Evolutionary conservation across 1,140 invertebrate species (phyloP), one percentile per base, ranked within the genome.

Genomic region (Halyomorpha halys): DNA sequence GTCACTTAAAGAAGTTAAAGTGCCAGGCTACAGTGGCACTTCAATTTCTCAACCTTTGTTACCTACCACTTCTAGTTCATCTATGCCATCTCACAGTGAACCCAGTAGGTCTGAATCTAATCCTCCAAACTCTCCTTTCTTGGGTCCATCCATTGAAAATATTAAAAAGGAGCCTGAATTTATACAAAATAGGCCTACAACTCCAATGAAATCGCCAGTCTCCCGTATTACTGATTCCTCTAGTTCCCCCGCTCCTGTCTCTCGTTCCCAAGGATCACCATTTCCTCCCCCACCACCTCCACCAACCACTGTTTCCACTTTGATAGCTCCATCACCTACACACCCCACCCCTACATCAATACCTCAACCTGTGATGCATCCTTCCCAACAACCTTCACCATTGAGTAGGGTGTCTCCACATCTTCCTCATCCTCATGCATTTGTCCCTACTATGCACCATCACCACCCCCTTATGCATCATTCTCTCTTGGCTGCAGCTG

Each of bases 1-100:
- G 70, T 87, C 85, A 68, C 73, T 89, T 3, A 87, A 87, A 71
- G 86, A 89, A 72, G 86, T 90, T 0, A 89, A 89, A 78, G 86
- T 89, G 4, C 86, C 86, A 44, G 87, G 87, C 15, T 90, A 86
- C 56, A 69, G 71, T 44, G 68, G 68, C 14, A 68, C 69, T 21
- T 70, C 70, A n/a, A 70, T 72, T 21, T 70, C 71, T 19, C 73
- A 74, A 54, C 71, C 72, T 19, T 66, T 72, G 49, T 67, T 70
- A 49, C 70, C 70, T 3, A 70, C 69, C 0, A 69, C 70, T 18
- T 66, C 71, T 11, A 69, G 60, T 27, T 65, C 64, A 39, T 61
- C 63, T 21, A 68, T 70, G 11, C 49, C 63, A 9, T 19, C 30
- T 23, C 66, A 44, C 9, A 60, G 62, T 18, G 67, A 68, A 34